Evolutionary conservation across 2,888 invertebrate genomes (phyloP), one percentile per base, ranked within the genome.

Genomic region (Yponomeuta evonymella): DNA sequence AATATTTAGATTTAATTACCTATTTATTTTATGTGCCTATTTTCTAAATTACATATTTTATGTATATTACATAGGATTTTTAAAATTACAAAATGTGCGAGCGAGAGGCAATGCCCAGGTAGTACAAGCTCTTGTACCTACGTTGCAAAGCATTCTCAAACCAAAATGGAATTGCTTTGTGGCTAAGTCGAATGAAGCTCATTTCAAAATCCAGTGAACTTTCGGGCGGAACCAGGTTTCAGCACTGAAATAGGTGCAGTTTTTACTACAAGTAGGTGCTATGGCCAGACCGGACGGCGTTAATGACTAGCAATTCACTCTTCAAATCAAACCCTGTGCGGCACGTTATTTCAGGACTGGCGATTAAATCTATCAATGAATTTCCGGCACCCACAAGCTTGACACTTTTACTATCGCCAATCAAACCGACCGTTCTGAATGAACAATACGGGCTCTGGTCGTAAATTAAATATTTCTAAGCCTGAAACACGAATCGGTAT

Each of bases 351-450:
- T 90, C 85, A 87, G 88, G 79, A 82, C 78, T 77, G 77, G 83
- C 89, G 87, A 87, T 90, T 89, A 90, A 90, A 89, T 88, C 91
- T 90, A 91, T 91, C 91, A 90, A 90, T 90, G 91, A 90, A 86
- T 91, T 90, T 91, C 91, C 91, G 91, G 90, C 89, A 89, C 80
- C 79, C 78, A 78, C 77, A 76, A 70, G 85, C 85, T 87, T 90
- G 91, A 91, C 91, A 91, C 87, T 89, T 88, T 88, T 89, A 89
- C 89, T 89, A 88, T 88, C 89, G 88, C 83, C 89, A 88, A 89
- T 88, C 89, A 88, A 88, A 85, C 63, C 78, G 81, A 79, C 81
- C 83, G 84, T 83, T 83, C 82, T 90, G 85, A 89, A 89, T 89
- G 90, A 90, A 90, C 91, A 91, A 91, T 91, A 83, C 89, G 80